Evolutionary conservation across 1,140 invertebrate genomes (phyloP).

Genomic region (Chymomyza costata): DNA sequence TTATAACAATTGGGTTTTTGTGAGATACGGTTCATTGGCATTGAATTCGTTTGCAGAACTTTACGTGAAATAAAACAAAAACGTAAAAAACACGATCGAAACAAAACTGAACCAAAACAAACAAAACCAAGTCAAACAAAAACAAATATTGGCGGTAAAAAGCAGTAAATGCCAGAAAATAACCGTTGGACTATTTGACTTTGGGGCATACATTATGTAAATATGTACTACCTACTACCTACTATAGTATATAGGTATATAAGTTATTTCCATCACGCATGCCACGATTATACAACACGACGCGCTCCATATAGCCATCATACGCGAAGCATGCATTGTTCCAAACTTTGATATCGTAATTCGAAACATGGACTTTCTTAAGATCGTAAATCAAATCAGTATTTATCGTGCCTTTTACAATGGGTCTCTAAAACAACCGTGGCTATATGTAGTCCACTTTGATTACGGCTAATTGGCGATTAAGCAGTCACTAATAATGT

Average conservation of each 20-base stretch:
- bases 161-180: no score
- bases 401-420: background rate
- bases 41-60: slow-evolving; percentile 56
- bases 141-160: slow-evolving; percentile 26
- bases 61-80: slow-evolving; percentile 14
- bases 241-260: no score
- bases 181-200: no score
- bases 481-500: slow-evolving; percentile 53
- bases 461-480: slow-evolving; percentile 56
- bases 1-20: slow-evolving; percentile 32
- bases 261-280: slow-evolving; percentile 28
- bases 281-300: slow-evolving; percentile 30
- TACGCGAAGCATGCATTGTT: background rate
- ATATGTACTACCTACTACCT: no score
- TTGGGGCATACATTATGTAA: no score
- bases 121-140: slow-evolving; percentile 5
- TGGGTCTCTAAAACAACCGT: slow-evolving; percentile 10
- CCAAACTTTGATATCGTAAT: no score
- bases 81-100: slow-evolving; percentile 11
- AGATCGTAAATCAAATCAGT: no score
- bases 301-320: no score
- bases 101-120: slow-evolving; percentile 1
- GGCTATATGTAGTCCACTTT: slow-evolving; percentile 8
- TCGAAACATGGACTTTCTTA: no score
- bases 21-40: slow-evolving; percentile 62